phyloP scores from a whole-genome alignment of 2,888 invertebrate genomes.

The Aleiodes leptofemur region DNA sequence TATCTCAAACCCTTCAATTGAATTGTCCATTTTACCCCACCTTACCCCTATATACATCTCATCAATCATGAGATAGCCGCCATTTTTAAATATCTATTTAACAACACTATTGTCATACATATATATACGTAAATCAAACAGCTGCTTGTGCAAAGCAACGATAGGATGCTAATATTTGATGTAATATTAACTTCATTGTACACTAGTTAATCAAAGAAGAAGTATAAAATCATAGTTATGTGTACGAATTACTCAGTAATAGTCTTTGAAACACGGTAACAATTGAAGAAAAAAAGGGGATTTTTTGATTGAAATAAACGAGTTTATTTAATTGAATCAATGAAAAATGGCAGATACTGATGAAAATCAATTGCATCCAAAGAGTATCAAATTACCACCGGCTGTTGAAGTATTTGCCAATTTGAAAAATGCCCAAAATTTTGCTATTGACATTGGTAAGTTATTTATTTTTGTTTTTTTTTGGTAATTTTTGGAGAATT shows the following conservation, averaged over 20 bases:
- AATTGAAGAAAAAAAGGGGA: not conserved
- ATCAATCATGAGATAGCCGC: constrained; percentile 35
- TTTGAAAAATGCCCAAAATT: constrained; percentile 80
- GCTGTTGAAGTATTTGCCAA: constrained; percentile 79
- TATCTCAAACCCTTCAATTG: too few relatives aligned
- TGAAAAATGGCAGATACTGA: constrained; percentile 66
- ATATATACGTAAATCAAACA: constrained; percentile 32
- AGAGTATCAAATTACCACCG: constrained; percentile 77
- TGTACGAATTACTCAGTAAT: constrained; percentile 12
- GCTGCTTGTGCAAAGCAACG: constrained; percentile 42
- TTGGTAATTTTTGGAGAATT: not conserved
- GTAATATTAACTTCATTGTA: constrained; percentile 7
- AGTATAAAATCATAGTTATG: constrained; percentile 29
- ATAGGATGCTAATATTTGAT: constrained; percentile 36
- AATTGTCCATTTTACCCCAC: too few relatives aligned
- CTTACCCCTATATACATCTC: not conserved
- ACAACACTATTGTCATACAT: constrained; percentile 18
- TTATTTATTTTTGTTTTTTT: constrained; percentile 19
- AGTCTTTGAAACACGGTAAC: constrained; percentile 22
- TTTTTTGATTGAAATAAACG: not conserved
- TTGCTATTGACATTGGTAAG: constrained; percentile 83
- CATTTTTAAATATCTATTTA: constrained; percentile 48
- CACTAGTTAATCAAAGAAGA: not conserved
- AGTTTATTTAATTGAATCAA: not conserved
- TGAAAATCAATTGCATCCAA: constrained; percentile 69